phyloP scores from a whole-genome alignment of 2,113 vertebrate genomes.

The Zapus hudsonius region DNA sequence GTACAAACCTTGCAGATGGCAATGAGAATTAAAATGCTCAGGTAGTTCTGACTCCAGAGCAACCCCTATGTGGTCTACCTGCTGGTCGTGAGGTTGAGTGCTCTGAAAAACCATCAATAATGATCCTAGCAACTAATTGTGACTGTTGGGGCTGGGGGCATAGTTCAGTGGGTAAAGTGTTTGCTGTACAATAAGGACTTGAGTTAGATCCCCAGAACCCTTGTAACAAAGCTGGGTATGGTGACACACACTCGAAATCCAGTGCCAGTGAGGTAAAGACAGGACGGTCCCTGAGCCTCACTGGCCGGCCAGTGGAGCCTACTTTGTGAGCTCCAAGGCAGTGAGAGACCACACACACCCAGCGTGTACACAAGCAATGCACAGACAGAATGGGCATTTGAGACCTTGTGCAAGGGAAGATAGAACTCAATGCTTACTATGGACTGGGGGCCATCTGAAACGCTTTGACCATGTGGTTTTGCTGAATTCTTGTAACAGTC shows the following conservation, averaged over 20 bases:
- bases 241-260: too few relatives aligned
- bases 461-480: background rate
- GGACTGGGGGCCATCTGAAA: background rate
- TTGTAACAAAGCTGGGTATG: too few relatives aligned
- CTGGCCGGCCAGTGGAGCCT: too few relatives aligned
- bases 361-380: background rate
- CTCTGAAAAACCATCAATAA: background rate
- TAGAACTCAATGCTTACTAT: background rate
- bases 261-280: too few relatives aligned
- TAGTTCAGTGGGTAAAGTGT: too few relatives aligned
- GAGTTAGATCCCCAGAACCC: too few relatives aligned
- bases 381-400: rapidly evolving
- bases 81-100: background rate
- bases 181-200: too few relatives aligned
- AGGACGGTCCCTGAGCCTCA: too few relatives aligned
- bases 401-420: background rate
- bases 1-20: background rate
- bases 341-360: too few relatives aligned
- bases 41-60: background rate
- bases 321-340: too few relatives aligned
- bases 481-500: background rate
- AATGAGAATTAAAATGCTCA: background rate
- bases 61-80: rapidly evolving
- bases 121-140: background rate
- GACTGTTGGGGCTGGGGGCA: too few relatives aligned